A percentile compares a stretch with the other conserved stretches of the same genome.
phyloP scores from a whole-genome alignment of 2,797 vertebrate species.

The Adelosebastes latens region DNA sequence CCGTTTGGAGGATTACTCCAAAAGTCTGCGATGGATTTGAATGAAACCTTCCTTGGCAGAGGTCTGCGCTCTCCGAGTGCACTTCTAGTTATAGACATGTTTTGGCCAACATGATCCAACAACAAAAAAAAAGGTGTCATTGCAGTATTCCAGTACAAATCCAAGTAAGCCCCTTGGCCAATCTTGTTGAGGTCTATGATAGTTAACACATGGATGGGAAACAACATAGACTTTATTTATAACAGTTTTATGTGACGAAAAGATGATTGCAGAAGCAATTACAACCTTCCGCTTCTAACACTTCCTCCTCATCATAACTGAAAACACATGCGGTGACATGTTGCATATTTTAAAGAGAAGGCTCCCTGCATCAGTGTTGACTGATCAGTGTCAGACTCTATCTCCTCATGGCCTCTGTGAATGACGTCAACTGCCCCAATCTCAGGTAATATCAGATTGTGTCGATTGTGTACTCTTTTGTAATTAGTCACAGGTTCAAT shows the following conservation, averaged over 20 bases:
- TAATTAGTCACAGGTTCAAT: not conserved
- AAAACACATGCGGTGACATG: not conserved
- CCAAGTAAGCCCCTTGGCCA: not conserved
- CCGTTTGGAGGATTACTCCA: too few relatives aligned
- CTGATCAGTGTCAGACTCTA: accelerated
- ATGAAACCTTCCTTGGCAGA: too few relatives aligned
- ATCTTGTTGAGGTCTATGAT: not conserved
- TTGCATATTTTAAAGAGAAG: not conserved
- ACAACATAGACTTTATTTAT: not conserved
- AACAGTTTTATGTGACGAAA: not conserved
- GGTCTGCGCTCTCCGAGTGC: too few relatives aligned
- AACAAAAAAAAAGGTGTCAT: not conserved
- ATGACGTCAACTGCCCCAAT: not conserved
- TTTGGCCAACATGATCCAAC: not conserved
- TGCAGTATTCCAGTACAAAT: not conserved
- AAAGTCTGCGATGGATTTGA: too few relatives aligned
- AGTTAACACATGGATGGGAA: not conserved
- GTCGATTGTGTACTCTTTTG: not conserved
- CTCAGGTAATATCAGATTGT: constrained; percentile 13
- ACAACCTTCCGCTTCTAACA: not conserved
- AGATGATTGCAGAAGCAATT: not conserved
- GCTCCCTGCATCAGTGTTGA: not conserved
- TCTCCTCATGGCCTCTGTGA: not conserved
- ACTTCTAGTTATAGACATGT: not conserved
- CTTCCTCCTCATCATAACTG: not conserved